A percentile compares a stretch with the other conserved stretches of the same genome.
Conservation (phyloP, 2,888 invertebrate genomes). For the Lithosia quadra region DNA sequence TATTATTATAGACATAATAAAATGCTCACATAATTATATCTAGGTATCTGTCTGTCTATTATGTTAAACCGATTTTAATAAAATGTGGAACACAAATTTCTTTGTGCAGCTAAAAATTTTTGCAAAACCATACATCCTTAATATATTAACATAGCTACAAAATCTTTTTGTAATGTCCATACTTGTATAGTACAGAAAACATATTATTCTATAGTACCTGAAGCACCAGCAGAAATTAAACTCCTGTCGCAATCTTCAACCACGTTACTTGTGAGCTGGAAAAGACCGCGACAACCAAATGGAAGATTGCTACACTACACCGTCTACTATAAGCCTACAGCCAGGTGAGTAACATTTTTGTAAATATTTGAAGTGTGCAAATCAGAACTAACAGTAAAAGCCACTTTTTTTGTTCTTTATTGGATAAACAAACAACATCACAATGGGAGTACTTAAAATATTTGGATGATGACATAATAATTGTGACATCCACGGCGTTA, state of each 20-base stretch:
- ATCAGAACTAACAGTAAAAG: too few relatives aligned
- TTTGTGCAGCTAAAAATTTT: too few relatives aligned
- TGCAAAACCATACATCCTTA: too few relatives aligned
- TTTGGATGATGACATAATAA: too few relatives aligned
- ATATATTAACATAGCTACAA: too few relatives aligned
- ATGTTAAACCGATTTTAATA: neutral
- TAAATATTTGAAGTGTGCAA: neutral
- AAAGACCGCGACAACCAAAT: slow-evolving; percentile 92
- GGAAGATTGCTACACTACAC: slow-evolving; percentile 93
- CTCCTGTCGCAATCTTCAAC: slow-evolving; percentile 93
- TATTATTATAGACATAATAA: too few relatives aligned
- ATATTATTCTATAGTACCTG: slow-evolving; percentile 89
- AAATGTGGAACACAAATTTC: too few relatives aligned
- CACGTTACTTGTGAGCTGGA: slow-evolving; percentile 94
- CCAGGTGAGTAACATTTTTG: slow-evolving; percentile 64
- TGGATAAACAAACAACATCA: too few relatives aligned
- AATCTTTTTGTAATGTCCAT: neutral
- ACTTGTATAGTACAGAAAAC: neutral
- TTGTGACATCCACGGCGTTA: too few relatives aligned
- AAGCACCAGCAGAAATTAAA: slow-evolving; percentile 94
- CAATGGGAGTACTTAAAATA: too few relatives aligned
- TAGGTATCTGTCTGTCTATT: neutral
- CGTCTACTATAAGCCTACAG: slow-evolving; percentile 88
- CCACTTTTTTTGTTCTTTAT: too few relatives aligned
- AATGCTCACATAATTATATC: too few relatives aligned